Base-by-base conservation (phyloP, 2,113 vertebrate species). In the Stigmatopora argus region DNA sequence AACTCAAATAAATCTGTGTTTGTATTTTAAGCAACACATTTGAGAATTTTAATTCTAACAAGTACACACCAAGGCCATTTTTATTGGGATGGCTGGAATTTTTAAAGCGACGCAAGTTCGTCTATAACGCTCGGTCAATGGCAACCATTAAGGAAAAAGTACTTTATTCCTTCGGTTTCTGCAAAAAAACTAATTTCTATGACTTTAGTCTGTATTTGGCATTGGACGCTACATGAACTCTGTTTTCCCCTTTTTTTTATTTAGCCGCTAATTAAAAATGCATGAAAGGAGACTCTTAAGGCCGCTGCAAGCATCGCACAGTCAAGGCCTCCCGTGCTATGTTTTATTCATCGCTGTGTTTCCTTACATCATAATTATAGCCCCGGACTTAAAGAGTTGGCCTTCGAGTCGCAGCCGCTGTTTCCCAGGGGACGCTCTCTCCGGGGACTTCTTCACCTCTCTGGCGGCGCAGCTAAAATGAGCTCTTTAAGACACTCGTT, bases 231-330 rank as follows among this genome's bases (percentile, higher is more conserved):
- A 17, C 23, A 15, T 31, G 53, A 56, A 23, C 12, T 74, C 69
- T 80, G 74, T 78, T 84, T 82, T 80, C 75, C 78, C 69, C 72
- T 1, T 46, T 64, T 85, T 77, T 64, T 56, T 56, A 62, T 80
- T 86, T 80, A 66, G 70, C 63, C 57, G 65, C 57, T 72, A 80
- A 86, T 86, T 87, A 88, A 89, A 87, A 79, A 88, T 83, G 71
- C 71, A 86, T 85, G 77, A 83, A 86, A 86, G 77, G 63, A 69
- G 64, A 80, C 67, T 74, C 82, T 82, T 78, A 73, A 71, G 81
- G 81, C 68, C 65, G 49, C 65, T 79, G 77, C 72, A 13, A 75
- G 72, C 78, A 83, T 74, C 78, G 82, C 79, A 83, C 56, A 76
- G 75, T 83, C 62, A 35, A 74, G 75, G 84, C 79, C 66, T 66